Conservation (phyloP, 2,888 invertebrate species). For the Drosophila flavopinicola region DNA sequence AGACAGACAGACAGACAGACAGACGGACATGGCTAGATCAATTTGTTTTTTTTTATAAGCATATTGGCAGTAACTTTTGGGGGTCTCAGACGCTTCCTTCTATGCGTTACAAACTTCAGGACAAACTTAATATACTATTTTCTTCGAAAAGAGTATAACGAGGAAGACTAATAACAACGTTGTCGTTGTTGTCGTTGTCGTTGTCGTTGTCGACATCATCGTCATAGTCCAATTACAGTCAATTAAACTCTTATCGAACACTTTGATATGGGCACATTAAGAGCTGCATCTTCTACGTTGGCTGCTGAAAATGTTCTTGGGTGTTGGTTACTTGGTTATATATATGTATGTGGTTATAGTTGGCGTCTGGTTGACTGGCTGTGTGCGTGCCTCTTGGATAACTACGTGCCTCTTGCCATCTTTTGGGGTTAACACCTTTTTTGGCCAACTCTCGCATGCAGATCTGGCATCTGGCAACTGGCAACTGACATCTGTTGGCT, state of each 20-base stretch:
- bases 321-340: constrained; percentile 12
- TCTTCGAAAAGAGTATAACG: too few species aligned
- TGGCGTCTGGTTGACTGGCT: constrained; percentile 16
- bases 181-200: constrained; percentile 21
- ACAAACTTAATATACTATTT: too few species aligned
- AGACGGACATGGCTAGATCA: too few species aligned
- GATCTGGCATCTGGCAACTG: neutral
- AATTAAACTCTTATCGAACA: constrained; percentile 72
- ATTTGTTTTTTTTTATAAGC: too few species aligned
- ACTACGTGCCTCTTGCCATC: constrained; percentile 28
- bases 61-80: too few species aligned
- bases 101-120: too few species aligned
- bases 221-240: constrained; percentile 74
- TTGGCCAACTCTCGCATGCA: constrained; percentile 35
- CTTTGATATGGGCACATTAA: constrained; percentile 51
- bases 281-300: constrained; percentile 32
- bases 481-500: too few species aligned
- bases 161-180: constrained; percentile 1
- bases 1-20: too few species aligned
- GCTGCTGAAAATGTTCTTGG: constrained; percentile 9
- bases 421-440: constrained; percentile 49
- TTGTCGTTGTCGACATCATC: constrained; percentile 28
- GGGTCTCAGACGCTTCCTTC: too few species aligned
- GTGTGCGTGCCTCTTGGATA: constrained; percentile 36
- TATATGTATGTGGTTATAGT: constrained; percentile 22